Base-by-base conservation (phyloP, 2,888 invertebrate species). In the Andrena fulva region DNA sequence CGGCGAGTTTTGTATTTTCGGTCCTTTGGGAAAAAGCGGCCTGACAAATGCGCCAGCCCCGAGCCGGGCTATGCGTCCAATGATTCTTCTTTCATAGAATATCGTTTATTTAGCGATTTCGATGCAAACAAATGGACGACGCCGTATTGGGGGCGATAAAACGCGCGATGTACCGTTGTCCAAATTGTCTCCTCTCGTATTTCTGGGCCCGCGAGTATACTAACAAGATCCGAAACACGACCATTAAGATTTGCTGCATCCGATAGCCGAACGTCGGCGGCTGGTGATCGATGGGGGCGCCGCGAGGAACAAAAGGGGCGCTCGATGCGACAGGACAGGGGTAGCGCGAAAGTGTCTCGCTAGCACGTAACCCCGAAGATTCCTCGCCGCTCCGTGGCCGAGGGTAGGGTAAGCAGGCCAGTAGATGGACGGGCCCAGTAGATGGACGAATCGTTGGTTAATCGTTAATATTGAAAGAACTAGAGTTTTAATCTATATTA, bases 81-180 rank as follows among this genome's bases (percentile, higher is more conserved):
- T 80, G 81, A 80, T 82, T 75, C 75, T 75, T 82, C 81, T 82
- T 82, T 82, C 80, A 75, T 71, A 68, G 67, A 71, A 75, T 71
- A 80, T 82, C 82, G 68, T 75, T 82, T 76, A 81, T 82, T 80
- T 80, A 75, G 62, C 75, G 75, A 16, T 29, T 12, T 29, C 54
- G 54, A 60, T 52, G 68, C 70, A 24, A 75, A 80, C 75, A 33
- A 72, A 69, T 52, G 80, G 68, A 63, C 80, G 73, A 27, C 24
- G n/a, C 16, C 24, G 42, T 8, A 56, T 80, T 71, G 68, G 52
- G 52, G 16, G 48, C 42, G 64, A 4, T 54, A 31, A 68, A 70
- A 63, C 12, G 48, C 60, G 48, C 48, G 6, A 16, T 35, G 29
- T 1, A 12, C n/a, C 42, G 29, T 29, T 42, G n/a, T 12, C n/a